phyloP scores from a whole-genome alignment of 1,140 invertebrate species.

The Bombus terrestris region DNA sequence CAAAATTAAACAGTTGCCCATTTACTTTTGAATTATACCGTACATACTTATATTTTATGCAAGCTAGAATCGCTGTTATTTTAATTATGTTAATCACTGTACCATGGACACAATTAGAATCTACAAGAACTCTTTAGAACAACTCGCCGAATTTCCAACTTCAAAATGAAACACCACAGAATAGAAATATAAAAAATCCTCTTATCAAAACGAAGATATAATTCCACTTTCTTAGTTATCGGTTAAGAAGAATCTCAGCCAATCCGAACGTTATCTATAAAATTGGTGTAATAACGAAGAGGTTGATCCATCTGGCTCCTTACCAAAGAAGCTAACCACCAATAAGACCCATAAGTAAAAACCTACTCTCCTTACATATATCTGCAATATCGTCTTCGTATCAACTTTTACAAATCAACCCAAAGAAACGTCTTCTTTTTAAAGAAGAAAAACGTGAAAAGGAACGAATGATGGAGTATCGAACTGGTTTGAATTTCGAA shows the following conservation, averaged over 20 bases:
- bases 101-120: background rate
- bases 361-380: background rate
- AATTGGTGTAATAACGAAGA: background rate
- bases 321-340: background rate
- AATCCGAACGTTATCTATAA: background rate
- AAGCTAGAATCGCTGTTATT: background rate
- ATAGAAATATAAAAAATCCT: background rate
- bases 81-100: background rate
- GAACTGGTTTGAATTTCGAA: slow-evolving; percentile 11
- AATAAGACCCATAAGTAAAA: background rate
- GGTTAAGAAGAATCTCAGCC: background rate
- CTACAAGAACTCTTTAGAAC: background rate
- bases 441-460: background rate
- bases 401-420: background rate
- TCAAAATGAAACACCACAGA: background rate
- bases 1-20: background rate
- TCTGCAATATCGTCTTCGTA: background rate
- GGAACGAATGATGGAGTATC: background rate
- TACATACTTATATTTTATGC: too few relatives aligned
- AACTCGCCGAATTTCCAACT: background rate
- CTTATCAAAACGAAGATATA: background rate
- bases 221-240: background rate
- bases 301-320: slow-evolving; percentile 21
- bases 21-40: background rate
- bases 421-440: background rate